A percentile compares a stretch with the other conserved stretches of the same genome.
Evolutionary conservation across 1,140 invertebrate genomes (phyloP).

Genomic region (Zophobas morio): DNA sequence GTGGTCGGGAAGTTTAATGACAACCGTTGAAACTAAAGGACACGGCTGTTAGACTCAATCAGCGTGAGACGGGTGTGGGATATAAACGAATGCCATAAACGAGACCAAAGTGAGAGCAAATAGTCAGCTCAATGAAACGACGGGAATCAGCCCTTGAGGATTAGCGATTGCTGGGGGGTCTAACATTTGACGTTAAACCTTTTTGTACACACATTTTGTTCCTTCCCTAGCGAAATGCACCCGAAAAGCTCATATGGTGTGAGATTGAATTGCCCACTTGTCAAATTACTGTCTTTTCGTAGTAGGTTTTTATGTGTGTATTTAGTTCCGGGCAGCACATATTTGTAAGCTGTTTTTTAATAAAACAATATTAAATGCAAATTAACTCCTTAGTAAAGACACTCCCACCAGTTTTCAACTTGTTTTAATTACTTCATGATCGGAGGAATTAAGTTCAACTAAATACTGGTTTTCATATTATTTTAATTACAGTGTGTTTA

Average conservation of each 20-base stretch:
- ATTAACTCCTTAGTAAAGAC: no score
- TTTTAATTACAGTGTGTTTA: no score
- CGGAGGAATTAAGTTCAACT: no score
- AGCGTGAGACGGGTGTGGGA: conserved; percentile 60
- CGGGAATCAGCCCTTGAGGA: conserved; percentile 59
- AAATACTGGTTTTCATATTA: no score
- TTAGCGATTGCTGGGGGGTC: conserved; percentile 59
- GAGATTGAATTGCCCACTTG: conserved; percentile 33
- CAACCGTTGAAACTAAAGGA: background rate
- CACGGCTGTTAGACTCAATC: conserved; percentile 42
- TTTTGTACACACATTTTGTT: conserved; percentile 46
- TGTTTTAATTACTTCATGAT: no score
- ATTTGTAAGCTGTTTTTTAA: no score
- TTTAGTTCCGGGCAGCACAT: background rate
- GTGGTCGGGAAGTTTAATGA: no score
- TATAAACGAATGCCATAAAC: conserved; percentile 61
- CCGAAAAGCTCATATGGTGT: conserved; percentile 26
- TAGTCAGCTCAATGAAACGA: conserved; percentile 60
- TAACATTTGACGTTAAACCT: conserved; percentile 56
- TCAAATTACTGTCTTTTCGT: conserved; percentile 2
- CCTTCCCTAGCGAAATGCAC: conserved; percentile 1
- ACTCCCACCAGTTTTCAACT: no score
- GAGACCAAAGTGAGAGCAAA: conserved; percentile 62
- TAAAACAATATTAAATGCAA: no score
- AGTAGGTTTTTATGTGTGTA: no score